phyloP scores from a whole-genome alignment of 30 jellyfish, hydroid and myxozoan genomes.

The Mastigias papua region DNA sequence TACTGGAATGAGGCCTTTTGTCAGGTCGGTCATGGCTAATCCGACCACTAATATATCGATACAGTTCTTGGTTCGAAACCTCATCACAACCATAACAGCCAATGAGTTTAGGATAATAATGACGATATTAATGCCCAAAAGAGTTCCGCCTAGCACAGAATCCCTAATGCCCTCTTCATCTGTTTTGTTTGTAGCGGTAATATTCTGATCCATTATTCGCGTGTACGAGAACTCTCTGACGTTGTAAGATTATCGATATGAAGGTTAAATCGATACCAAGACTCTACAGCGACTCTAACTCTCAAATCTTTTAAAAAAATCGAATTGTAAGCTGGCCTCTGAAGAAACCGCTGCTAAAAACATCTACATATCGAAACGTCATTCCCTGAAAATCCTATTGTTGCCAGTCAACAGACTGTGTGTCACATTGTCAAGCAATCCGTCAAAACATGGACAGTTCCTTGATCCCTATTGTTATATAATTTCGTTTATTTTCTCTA shows the following conservation, averaged over 20 bases:
- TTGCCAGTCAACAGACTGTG: not conserved
- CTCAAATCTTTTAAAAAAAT: too few species aligned
- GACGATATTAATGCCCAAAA: conserved; percentile 69
- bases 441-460: not conserved
- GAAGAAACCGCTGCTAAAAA: too few species aligned
- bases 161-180: conserved; percentile 57
- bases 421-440: conserved; percentile 5
- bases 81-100: conserved; percentile 73
- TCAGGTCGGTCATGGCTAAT: conserved; percentile 84
- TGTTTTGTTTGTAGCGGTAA: conserved; percentile 11
- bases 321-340: too few species aligned
- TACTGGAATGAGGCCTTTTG: conserved; percentile 87
- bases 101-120: conserved; percentile 69
- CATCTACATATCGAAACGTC: not conserved
- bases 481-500: not conserved
- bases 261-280: too few species aligned
- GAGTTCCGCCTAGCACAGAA: conserved; percentile 81
- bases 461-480: not conserved
- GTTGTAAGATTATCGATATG: too few species aligned
- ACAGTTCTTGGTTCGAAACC: conserved; percentile 82
- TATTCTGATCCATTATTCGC: conserved; percentile 11
- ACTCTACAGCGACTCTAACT: not conserved
- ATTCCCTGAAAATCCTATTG: conserved; percentile 2
- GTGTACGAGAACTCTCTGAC: too few species aligned
- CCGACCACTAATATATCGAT: conserved; percentile 84